Percentiles rank a stretch among this genome's conserved stretches.
phyloP scores from a whole-genome alignment of 37 sponge, comb jelly and placozoan species.

The Agelas oroides region DNA sequence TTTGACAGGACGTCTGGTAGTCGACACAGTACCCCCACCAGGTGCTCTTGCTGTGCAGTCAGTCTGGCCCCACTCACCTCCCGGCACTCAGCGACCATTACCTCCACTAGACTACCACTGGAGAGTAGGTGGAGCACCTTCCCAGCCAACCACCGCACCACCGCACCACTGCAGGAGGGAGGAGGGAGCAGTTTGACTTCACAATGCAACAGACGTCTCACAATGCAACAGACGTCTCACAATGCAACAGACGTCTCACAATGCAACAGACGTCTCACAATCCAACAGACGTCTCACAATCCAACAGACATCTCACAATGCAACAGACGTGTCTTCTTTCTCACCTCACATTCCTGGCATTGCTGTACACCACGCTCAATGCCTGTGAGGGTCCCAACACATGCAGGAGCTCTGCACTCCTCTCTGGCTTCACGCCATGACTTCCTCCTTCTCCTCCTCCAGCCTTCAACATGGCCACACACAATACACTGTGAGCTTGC shows the following conservation, averaged over 20 bases:
- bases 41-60: conserved; percentile 37
- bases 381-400: conserved; percentile 2
- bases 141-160: conserved; percentile 48
- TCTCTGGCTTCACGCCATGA: no score
- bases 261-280: no score
- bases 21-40: conserved; percentile 36
- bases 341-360: background rate
- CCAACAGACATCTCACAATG: no score
- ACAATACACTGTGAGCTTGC: conserved; percentile 8
- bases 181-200: no score
- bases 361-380: conserved; percentile 4
- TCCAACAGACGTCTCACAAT: no score
- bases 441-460: background rate
- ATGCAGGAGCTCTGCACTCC: conserved; percentile 23
- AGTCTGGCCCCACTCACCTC: background rate
- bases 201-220: no score
- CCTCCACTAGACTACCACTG: background rate
- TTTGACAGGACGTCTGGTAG: conserved; percentile 58
- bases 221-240: no score
- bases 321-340: no score
- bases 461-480: conserved; percentile 38
- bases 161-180: conserved; percentile 22
- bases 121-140: conserved; percentile 4
- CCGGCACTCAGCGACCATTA: conserved; percentile 6
- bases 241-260: no score